phyloP scores from a whole-genome alignment of 2,113 vertebrate genomes.

The Pygoscelis adeliae region DNA sequence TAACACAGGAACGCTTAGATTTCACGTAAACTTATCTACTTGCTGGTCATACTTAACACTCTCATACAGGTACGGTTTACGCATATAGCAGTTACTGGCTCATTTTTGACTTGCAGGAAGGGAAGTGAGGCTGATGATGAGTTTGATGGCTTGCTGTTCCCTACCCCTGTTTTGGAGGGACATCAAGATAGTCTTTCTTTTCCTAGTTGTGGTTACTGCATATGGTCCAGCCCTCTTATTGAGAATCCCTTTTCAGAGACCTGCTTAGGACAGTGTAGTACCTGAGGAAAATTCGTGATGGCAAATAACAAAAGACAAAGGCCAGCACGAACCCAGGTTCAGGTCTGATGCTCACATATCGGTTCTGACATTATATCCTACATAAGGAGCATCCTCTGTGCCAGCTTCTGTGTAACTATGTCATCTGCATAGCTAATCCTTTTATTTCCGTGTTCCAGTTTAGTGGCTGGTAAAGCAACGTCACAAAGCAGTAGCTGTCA shows the following conservation, averaged over 20 bases:
- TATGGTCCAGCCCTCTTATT: neutral
- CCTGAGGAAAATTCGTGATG: neutral
- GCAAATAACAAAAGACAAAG: neutral
- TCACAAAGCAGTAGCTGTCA: neutral
- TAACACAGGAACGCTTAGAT: neutral
- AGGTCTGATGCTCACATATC: neutral
- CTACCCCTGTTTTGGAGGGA: neutral
- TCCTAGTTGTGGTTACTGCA: neutral
- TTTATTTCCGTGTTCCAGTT: slow-evolving; percentile 1
- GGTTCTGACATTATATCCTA: neutral
- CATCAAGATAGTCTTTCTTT: neutral
- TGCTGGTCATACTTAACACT: neutral
- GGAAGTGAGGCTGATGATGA: neutral
- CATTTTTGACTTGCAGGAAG: neutral
- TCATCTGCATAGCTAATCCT: slow-evolving; percentile 19
- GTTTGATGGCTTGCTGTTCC: neutral
- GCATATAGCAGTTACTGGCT: neutral
- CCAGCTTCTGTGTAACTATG: neutral
- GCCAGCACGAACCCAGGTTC: neutral
- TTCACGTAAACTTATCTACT: neutral
- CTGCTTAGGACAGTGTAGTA: neutral
- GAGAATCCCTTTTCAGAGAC: neutral
- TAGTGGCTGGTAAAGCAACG: neutral
- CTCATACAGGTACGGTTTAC: neutral
- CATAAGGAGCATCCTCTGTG: neutral